A percentile compares a stretch with the other conserved stretches of the same genome.
phyloP scores from a whole-genome alignment of 2,888 invertebrate genomes.

The Tholera decimalis region DNA sequence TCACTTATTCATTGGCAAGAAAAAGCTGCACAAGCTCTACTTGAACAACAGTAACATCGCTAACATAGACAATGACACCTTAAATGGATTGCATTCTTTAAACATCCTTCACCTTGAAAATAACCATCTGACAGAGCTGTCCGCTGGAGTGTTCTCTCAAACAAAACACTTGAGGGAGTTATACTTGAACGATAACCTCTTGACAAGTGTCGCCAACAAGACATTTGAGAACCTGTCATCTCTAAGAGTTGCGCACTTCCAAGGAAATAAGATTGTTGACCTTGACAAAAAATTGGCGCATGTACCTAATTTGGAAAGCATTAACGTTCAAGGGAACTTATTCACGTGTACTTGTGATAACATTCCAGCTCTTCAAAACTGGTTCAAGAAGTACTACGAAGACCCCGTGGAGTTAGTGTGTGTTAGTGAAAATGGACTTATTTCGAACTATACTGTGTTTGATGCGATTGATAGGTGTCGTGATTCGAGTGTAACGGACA shows the following conservation, averaged over 20 bases:
- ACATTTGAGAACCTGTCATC: constrained; percentile 94
- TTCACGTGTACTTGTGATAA: constrained; percentile 96
- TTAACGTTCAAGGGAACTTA: constrained; percentile 94
- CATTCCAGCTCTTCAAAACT: constrained; percentile 92
- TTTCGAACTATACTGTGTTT: constrained; percentile 86
- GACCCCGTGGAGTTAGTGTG: constrained; percentile 93
- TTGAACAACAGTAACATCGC: constrained; percentile 95
- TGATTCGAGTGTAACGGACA: constrained; percentile 88
- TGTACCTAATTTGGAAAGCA: constrained; percentile 91
- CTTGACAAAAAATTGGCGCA: constrained; percentile 93
- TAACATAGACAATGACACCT: constrained; percentile 94
- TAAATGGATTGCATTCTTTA: constrained; percentile 94
- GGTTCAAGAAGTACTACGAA: constrained; percentile 93
- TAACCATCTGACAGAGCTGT: constrained; percentile 93
- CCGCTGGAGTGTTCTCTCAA: constrained; percentile 95
- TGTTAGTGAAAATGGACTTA: constrained; percentile 88
- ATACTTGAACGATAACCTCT: constrained; percentile 95
- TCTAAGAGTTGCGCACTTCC: constrained; percentile 93
- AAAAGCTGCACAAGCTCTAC: constrained; percentile 94
- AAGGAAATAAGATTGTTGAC: constrained; percentile 94
- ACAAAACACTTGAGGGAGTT: constrained; percentile 94
- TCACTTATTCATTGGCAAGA: constrained; percentile 96
- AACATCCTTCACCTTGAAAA: constrained; percentile 95
- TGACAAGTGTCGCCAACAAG: constrained; percentile 93
- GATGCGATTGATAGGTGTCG: constrained; percentile 88